These are phyloP conservation scores for Lomographa bimaculata DNA, from an alignment of 2,888 invertebrate genomes.

Conservation along the genomic window DNA sequence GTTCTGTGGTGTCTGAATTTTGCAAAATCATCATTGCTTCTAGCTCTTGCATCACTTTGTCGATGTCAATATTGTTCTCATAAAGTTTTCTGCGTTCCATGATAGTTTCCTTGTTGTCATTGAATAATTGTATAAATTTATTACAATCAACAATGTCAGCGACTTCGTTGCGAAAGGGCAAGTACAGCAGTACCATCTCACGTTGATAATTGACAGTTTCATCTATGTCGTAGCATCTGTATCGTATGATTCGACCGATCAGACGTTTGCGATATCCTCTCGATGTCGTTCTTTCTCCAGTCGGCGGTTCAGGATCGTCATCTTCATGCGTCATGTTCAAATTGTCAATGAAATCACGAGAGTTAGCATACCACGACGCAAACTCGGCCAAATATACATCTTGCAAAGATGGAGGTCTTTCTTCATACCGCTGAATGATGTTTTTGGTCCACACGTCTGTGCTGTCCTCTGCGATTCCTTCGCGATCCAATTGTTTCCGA, in stretches of 20 bases:
- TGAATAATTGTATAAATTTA: conserved; percentile 36
- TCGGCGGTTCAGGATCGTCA: conserved; percentile 36
- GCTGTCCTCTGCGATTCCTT: conserved; percentile 35
- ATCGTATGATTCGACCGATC: conserved; percentile 44
- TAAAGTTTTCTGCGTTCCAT: conserved; percentile 35
- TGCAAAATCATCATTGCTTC: conserved; percentile 41
- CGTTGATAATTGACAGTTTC: conserved; percentile 45
- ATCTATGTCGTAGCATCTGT: conserved; percentile 51
- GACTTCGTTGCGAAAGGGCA: conserved; percentile 48
- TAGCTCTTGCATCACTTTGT: conserved; percentile 46
- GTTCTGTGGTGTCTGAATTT: conserved; percentile 31
- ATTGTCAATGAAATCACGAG: conserved; percentile 43
- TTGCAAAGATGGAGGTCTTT: conserved; percentile 37
- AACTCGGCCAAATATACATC: conserved; percentile 38
- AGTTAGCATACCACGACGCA: conserved; percentile 43
- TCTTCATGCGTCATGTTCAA: conserved; percentile 46
- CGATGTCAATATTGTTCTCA: conserved; percentile 36
- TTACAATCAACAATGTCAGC: conserved; percentile 36
- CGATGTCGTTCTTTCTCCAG: conserved; percentile 35
- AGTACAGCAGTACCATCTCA: conserved; percentile 50
- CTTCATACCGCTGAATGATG: conserved; percentile 41
- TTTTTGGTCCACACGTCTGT: conserved; percentile 44
- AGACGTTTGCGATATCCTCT: conserved; percentile 41
- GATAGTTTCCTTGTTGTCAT: conserved; percentile 34
- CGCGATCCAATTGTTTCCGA: conserved; percentile 39